phyloP scores from a whole-genome alignment of 2,888 invertebrate species.

The Trimorus sp. region DNA sequence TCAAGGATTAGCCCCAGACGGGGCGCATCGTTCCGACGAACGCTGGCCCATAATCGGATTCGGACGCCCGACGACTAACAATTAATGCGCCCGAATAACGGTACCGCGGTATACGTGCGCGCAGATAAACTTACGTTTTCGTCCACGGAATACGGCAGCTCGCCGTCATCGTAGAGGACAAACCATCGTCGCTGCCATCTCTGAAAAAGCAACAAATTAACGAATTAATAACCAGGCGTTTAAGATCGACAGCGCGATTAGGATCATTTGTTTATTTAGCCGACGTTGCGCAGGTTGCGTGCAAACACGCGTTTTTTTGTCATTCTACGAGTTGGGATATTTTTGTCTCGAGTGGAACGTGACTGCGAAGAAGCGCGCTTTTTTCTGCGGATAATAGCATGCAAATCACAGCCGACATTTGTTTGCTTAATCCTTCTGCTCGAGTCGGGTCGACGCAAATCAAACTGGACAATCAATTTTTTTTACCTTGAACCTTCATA shows the following conservation, averaged over 20 bases:
- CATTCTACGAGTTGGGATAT: neutral
- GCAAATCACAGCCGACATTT: neutral
- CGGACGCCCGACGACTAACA: constrained; percentile 45
- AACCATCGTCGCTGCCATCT: constrained; percentile 99
- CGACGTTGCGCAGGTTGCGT: neutral
- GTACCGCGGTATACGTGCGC: constrained; percentile 28
- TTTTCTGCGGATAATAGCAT: neutral
- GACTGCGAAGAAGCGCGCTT: constrained; percentile 3
- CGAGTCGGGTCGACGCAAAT: too few species aligned
- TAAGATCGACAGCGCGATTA: constrained; percentile 54
- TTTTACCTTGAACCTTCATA: too few species aligned
- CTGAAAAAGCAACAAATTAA: constrained; percentile 83
- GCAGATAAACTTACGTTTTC: constrained; percentile 92
- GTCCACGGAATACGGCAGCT: constrained; percentile 98
- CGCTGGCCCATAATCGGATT: too few species aligned
- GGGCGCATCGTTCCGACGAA: too few species aligned
- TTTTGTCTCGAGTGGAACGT: constrained; percentile 10
- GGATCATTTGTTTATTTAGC: constrained; percentile 19
- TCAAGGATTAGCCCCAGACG: too few species aligned
- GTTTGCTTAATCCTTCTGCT: neutral
- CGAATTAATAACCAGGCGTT: constrained; percentile 56
- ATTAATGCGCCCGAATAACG: constrained; percentile 45
- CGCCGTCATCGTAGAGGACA: constrained; percentile 98
- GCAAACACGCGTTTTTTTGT: constrained; percentile 37
- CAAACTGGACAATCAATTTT: too few species aligned